Evolutionary conservation across 2,113 vertebrate species (phyloP).

Genomic region (Datnioides undecimradiatus): DNA sequence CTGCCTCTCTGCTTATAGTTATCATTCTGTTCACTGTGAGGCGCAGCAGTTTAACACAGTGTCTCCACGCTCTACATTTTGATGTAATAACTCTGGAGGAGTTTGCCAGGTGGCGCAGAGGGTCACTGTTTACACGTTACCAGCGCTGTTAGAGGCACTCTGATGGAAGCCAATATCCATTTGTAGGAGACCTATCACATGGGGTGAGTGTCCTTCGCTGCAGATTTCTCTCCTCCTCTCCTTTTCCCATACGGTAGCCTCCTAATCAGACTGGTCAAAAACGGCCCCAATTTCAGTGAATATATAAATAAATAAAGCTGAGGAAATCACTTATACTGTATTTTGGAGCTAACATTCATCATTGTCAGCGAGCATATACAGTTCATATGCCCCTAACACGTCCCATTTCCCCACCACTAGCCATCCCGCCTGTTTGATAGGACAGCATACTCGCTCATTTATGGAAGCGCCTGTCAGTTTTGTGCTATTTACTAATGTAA

Average conservation of each 20-base stretch:
- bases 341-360: conserved; percentile 85
- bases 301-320: conserved; percentile 76
- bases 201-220: conserved; percentile 49
- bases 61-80: conserved; percentile 37
- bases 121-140: conserved; percentile 70
- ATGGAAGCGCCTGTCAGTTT: conserved; percentile 82
- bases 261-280: conserved; percentile 76
- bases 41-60: conserved; percentile 32
- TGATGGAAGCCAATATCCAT: conserved; percentile 62
- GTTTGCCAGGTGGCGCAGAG: conserved; percentile 42
- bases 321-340: conserved; percentile 82
- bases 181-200: conserved; percentile 51
- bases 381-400: conserved; percentile 81
- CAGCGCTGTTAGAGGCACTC: conserved; percentile 43
- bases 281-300: conserved; percentile 69
- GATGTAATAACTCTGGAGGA: conserved; percentile 59
- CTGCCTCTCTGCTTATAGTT: conserved; percentile 13
- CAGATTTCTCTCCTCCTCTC: conserved; percentile 9
- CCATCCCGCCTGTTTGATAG: conserved; percentile 76
- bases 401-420: conserved; percentile 83
- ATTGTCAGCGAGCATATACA: conserved; percentile 82
- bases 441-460: conserved; percentile 81
- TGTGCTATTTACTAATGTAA: conserved; percentile 87
- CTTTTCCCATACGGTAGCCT: conserved; percentile 41
- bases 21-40: conserved; percentile 43